Base-by-base conservation (phyloP, 2,113 vertebrate genomes). In the Eulemur macaco region DNA sequence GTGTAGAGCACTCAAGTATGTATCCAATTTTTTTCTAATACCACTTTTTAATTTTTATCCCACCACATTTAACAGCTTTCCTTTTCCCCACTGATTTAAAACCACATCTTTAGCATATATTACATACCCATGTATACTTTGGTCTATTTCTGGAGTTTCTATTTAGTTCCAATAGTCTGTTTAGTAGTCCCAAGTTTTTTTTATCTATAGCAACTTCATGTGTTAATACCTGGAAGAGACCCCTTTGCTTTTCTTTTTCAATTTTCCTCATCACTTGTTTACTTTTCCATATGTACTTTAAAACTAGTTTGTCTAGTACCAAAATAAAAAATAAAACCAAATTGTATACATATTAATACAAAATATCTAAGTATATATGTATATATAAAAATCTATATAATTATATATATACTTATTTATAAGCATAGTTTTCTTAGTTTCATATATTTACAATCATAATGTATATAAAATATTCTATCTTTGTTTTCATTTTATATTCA, bases 241-340 rank as follows among this genome's bases (percentile, higher is more conserved):
- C 10, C 5, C 5, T 39, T 0, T 69, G 25, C 12, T 91, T 6
- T 93, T 66, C 17, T 69, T 52, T 83, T 74, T 58, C 21, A 63
- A 63, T 92, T 87, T 77, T 83, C 50, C 27, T 68, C 15, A 25
- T 85, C 37, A 52, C 20, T 63, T 42, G 4, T 37, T 69, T 86
- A 56, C 52, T 81, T 66, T 82, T 76, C 27, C 42, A 21, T 20
- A 71, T 31, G 18, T 45, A 71, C 6, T 77, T 63, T 92, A 77
- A 91, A 50, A 77, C 34, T 21, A 86, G 17, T 50, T 74, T 76
- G 7, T 66, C 34, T 92, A 69, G 47, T 52, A 52, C 5, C 56
- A 88, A 96, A 94, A 74, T 76, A 56, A 84, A 92, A 47, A 87
- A 78, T 68, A 71, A 10, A 54, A 52, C 52, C 8, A 63, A 71